These are phyloP conservation scores for Leptopilina drosophilae DNA, from an alignment of 2,888 invertebrate species.

Conservation along the genomic window DNA sequence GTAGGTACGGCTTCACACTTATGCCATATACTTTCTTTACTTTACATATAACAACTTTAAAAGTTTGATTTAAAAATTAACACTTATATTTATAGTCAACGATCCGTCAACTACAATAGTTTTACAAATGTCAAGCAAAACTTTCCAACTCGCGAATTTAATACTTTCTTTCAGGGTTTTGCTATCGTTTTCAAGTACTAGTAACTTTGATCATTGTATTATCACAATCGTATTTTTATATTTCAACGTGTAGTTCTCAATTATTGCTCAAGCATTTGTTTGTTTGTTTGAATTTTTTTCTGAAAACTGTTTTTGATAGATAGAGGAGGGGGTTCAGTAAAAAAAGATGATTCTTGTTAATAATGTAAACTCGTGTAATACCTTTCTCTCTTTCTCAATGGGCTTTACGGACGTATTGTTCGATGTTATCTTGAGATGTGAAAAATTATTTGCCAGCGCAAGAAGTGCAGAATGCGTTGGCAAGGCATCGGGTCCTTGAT, in stretches of 20 bases:
- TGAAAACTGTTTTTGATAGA: no score
- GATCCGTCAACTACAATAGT: neutral
- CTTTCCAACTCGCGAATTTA: neutral
- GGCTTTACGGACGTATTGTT: conserved; percentile 76
- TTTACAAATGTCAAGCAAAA: neutral
- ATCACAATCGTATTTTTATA: no score
- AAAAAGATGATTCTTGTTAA: neutral
- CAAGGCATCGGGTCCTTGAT: conserved; percentile 83
- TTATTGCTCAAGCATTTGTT: no score
- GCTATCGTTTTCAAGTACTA: conserved; percentile 20
- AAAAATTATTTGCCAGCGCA: conserved; percentile 82
- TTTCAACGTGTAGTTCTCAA: no score
- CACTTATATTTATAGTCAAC: conserved; percentile 15
- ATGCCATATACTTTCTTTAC: conserved; percentile 48
- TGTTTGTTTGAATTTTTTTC: no score
- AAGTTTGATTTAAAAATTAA: conserved; percentile 35
- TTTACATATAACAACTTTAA: conserved; percentile 42
- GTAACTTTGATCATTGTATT: no score
- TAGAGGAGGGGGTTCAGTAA: no score
- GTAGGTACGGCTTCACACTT: conserved; percentile 64
- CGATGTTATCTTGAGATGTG: conserved; percentile 79
- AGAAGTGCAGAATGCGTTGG: conserved; percentile 84
- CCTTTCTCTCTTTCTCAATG: conserved; percentile 77
- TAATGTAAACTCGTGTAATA: conserved; percentile 49
- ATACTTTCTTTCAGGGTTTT: conserved; percentile 12